Conservation (phyloP, 2,113 vertebrate genomes). For the Brachyistius frenatus region DNA sequence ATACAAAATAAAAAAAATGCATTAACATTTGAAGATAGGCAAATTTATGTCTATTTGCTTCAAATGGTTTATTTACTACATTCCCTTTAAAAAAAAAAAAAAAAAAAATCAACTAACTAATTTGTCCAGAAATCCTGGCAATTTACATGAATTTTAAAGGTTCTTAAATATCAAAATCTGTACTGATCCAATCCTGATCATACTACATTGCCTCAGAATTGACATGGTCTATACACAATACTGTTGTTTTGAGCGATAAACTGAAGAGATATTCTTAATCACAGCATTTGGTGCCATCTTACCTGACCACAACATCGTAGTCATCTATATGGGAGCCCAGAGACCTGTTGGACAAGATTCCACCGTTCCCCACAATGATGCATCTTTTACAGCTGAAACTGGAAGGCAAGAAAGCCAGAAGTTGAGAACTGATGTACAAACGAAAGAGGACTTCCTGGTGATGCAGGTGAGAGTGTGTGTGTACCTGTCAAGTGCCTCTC, state of each 20-base stretch:
- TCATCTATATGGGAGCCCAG: constrained; percentile 94
- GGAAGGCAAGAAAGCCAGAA: constrained; percentile 3
- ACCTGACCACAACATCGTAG: constrained; percentile 96
- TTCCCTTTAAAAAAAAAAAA: no score
- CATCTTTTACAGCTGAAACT: constrained; percentile 95
- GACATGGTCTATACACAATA: background rate
- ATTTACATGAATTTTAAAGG: no score
- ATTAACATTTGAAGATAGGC: background rate
- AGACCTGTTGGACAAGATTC: constrained; percentile 96
- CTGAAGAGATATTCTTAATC: no score
- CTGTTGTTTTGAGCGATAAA: background rate
- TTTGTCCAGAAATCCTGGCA: no score
- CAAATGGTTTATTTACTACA: background rate
- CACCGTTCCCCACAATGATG: constrained; percentile 96
- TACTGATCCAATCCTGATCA: background rate
- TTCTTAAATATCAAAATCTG: no score
- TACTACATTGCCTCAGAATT: background rate
- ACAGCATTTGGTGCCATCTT: constrained; percentile 63
- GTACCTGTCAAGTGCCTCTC: constrained; percentile 93
- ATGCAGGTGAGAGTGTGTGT: background rate
- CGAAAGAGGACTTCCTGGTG: background rate
- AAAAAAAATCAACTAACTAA: no score
- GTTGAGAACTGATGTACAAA: background rate
- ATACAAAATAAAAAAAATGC: background rate
- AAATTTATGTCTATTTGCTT: background rate